These are phyloP conservation scores for Drosophila stalkeri DNA, from an alignment of 2,888 invertebrate genomes.

Conservation along the genomic window DNA sequence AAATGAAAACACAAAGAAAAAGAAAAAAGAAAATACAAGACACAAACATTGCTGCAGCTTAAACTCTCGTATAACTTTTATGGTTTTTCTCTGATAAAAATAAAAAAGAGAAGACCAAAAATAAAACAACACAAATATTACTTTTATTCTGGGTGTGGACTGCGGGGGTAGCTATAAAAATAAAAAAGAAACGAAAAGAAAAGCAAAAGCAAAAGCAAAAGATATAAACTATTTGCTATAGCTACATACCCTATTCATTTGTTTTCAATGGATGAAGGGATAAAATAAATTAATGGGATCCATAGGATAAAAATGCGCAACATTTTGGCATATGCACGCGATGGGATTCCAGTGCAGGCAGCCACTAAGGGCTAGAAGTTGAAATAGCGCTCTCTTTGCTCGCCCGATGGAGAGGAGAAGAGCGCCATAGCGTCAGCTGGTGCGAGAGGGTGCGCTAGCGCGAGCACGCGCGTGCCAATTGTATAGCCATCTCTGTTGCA, in stretches of 20 bases:
- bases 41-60: neutral
- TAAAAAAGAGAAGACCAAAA: neutral
- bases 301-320: slow-evolving; percentile 37
- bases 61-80: neutral
- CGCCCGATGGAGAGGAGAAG: slow-evolving; percentile 10
- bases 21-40: neutral
- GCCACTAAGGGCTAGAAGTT: slow-evolving; percentile 24
- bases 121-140: neutral
- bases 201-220: neutral
- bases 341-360: slow-evolving; percentile 39
- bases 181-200: neutral
- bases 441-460: slow-evolving; percentile 48
- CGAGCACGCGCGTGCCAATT: slow-evolving; percentile 36
- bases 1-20: neutral
- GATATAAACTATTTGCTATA: slow-evolving; percentile 11
- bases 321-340: slow-evolving; percentile 51
- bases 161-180: slow-evolving; percentile 2
- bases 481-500: slow-evolving; percentile 53
- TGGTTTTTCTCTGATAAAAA: neutral
- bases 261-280: slow-evolving; percentile 5
- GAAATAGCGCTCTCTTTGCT: slow-evolving; percentile 7
- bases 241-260: slow-evolving; percentile 3
- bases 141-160: neutral
- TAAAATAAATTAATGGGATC: slow-evolving; percentile 16
- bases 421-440: slow-evolving; percentile 14